These are phyloP conservation scores for Limnephilus rhombicus DNA, from an alignment of 2,888 invertebrate genomes.

Conservation along the genomic window DNA sequence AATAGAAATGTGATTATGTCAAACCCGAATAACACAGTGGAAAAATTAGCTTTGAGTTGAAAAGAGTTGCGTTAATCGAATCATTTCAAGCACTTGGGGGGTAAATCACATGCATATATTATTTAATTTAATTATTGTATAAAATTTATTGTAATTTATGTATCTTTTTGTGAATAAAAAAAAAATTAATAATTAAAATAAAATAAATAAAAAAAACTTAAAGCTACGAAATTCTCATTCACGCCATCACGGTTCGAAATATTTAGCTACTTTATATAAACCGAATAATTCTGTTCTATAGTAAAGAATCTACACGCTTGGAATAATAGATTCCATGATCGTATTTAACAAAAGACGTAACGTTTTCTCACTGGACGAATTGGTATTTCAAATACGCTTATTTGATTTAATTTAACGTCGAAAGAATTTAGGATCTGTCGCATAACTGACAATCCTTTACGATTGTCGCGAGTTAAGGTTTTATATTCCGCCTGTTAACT, in stretches of 20 bases:
- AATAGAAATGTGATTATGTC: background rate
- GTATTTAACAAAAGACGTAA: background rate
- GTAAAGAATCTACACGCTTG: background rate
- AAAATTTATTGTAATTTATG: too few relatives aligned
- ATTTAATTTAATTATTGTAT: too few relatives aligned
- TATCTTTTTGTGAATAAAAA: too few relatives aligned
- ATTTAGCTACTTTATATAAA: background rate
- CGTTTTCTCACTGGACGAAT: background rate
- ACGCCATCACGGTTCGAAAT: background rate
- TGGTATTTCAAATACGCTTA: background rate
- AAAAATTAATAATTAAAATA: too few relatives aligned
- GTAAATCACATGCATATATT: too few relatives aligned
- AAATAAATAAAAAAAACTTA: too few relatives aligned
- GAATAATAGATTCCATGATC: background rate
- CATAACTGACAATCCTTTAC: background rate
- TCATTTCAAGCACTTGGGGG: background rate
- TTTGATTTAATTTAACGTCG: background rate
- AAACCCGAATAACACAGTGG: background rate
- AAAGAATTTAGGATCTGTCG: background rate
- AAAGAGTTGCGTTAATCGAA: background rate
- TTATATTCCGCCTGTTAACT: constrained; percentile 23
- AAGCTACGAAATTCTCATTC: background rate
- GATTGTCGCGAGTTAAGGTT: background rate
- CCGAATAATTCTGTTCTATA: background rate
- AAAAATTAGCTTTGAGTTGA: background rate